Conservation (phyloP, 2,888 invertebrate genomes). For the Amphipyra tragopoginis region DNA sequence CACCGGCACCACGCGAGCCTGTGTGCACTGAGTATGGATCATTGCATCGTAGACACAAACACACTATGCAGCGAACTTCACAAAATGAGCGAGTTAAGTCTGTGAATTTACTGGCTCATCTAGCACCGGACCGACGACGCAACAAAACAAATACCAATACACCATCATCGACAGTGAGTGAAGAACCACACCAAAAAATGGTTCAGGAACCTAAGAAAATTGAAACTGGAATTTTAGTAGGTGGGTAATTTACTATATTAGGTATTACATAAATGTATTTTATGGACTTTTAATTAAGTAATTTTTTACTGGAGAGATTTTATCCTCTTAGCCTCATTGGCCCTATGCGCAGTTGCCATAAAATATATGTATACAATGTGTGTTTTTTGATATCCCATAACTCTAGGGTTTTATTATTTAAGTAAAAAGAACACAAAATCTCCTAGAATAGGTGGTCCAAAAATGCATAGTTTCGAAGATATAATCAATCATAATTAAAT, state of each 20-base stretch:
- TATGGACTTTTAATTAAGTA: too few relatives aligned
- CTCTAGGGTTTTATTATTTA: too few relatives aligned
- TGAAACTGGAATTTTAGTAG: conserved; percentile 85
- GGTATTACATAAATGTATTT: neutral
- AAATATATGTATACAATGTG: too few relatives aligned
- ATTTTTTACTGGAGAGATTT: too few relatives aligned
- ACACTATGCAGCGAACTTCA: conserved; percentile 81
- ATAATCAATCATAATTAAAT: too few relatives aligned
- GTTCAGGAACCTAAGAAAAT: conserved; percentile 85
- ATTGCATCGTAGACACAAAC: conserved; percentile 66
- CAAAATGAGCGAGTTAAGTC: conserved; percentile 89
- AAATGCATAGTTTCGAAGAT: too few relatives aligned
- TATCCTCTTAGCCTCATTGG: too few relatives aligned
- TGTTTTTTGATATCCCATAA: too few relatives aligned
- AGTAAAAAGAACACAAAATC: too few relatives aligned
- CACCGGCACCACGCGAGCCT: conserved; percentile 81
- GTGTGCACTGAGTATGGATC: conserved; percentile 79
- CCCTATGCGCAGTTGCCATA: too few relatives aligned
- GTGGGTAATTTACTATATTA: conserved; percentile 62
- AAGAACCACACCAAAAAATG: conserved; percentile 74
- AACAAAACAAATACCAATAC: conserved; percentile 69
- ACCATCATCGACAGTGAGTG: conserved; percentile 52
- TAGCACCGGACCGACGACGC: conserved; percentile 82
- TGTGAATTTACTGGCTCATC: conserved; percentile 89
- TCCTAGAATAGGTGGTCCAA: too few relatives aligned